Evolutionary conservation across 2,113 vertebrate genomes (phyloP), one percentile per base, ranked within the genome.

Genomic region (Illadopsis cleaveri): DNA sequence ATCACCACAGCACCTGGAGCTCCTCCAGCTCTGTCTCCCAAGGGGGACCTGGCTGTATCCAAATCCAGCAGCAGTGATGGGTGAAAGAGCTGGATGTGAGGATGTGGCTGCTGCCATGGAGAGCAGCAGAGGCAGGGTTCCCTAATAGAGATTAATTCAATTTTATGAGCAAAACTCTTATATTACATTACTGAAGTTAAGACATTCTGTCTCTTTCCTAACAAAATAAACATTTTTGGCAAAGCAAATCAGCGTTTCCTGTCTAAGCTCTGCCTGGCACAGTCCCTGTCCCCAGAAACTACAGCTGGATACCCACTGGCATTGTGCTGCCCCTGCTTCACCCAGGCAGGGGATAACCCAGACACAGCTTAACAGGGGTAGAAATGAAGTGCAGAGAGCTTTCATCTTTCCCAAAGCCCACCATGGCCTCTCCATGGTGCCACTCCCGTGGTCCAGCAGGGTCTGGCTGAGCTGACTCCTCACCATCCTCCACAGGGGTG

Each of bases 371-470:
- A 60, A 5, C 54, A 53, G 57, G 16, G 27, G 9, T 10, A 51
- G 53, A 69, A 76, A 47, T 10, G 8, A 56, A 38, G 19, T 16
- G 20, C 61, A 75, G 65, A 60, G 61, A 2, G 1, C 31, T 78
- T 87, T 61, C 16, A 1, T 30, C 51, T 35, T 45, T 18, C 38
- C 15, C 6, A 4, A 35, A 75, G 47, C 28, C 54, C 47, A 50
- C 42, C 38, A 3, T 0, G 2, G 44, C 10, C 48, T 51, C 48
- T 47, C 80, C 25, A 4, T 0, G 1, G 6, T 51, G 62, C 68
- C 47, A 33, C 27, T 94, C 8, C 38, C 10, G 2, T 0, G 1
- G 38, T 20, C 61, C 71, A 30, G 14, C 53, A 16, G 15, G n/a
- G 9, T 66, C 50, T 73, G 27, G 3, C 25, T 54, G 64, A 61